phyloP scores from a whole-genome alignment of 2,888 invertebrate genomes.

The Coremacera marginata region DNA sequence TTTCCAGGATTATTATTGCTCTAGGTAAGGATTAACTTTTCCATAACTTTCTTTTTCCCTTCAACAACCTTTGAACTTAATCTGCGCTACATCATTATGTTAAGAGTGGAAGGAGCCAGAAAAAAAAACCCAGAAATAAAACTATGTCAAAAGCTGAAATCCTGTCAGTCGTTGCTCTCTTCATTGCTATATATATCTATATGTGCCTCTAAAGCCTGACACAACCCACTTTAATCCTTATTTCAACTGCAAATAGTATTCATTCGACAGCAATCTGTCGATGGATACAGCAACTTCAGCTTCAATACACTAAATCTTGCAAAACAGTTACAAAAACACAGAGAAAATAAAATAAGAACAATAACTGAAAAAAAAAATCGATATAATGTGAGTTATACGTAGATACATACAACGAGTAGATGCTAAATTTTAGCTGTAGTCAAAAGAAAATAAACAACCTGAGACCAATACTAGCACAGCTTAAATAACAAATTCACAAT shows the following conservation, averaged over 20 bases:
- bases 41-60: neutral
- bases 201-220: neutral
- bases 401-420: neutral
- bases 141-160: conserved; percentile 15
- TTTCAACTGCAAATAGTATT: neutral
- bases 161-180: neutral
- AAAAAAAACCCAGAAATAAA: neutral
- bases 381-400: conserved; percentile 11
- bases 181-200: neutral
- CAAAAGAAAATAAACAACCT: neutral
- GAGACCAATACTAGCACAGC: neutral
- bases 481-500: conserved; percentile 14
- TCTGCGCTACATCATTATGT: neutral
- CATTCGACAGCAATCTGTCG: conserved; percentile 23
- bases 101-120: neutral
- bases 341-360: conserved; percentile 3
- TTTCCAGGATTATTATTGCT: conserved; percentile 3
- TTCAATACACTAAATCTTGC: neutral
- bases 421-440: neutral
- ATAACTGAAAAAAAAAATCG: conserved; percentile 26
- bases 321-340: conserved; percentile 1
- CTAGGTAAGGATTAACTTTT: conserved; percentile 17
- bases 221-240: neutral
- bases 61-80: neutral
- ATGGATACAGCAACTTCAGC: neutral